phyloP scores from a whole-genome alignment of 2,113 vertebrate genomes.

The Cyphomyrus plagiostoma region DNA sequence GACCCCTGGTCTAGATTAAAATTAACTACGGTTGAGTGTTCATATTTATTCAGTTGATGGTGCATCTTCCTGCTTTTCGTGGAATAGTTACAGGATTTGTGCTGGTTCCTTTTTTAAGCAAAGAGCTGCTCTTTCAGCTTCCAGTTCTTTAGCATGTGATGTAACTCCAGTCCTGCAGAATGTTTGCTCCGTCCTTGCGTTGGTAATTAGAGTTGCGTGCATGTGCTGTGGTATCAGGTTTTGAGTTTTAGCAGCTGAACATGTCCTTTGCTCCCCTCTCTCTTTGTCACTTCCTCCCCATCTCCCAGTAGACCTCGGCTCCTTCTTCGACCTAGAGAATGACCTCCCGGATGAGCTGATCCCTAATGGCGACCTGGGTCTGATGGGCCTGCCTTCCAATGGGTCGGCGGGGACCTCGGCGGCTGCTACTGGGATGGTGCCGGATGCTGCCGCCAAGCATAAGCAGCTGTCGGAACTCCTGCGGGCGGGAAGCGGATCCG shows the following conservation, averaged over 20 bases:
- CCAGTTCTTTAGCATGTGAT: neutral
- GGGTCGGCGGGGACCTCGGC: constrained; percentile 43
- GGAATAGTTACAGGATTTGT: neutral
- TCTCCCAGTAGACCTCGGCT: constrained; percentile 75
- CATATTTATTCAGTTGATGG: neutral
- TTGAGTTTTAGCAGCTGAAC: neutral
- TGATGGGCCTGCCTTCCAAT: constrained; percentile 69
- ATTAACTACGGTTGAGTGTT: neutral
- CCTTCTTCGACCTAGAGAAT: constrained; percentile 93
- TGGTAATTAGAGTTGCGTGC: neutral
- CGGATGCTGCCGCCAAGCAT: constrained; percentile 92
- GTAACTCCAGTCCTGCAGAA: neutral
- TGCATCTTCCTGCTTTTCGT: neutral
- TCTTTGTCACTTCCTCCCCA: neutral
- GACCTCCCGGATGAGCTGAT: constrained; percentile 97
- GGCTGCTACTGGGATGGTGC: constrained; percentile 68
- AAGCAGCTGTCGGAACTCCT: constrained; percentile 94
- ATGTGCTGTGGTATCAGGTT: neutral
- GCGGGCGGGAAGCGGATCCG: constrained; percentile 75
- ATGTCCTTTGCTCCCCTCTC: neutral
- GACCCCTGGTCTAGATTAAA: neutral
- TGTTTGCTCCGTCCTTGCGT: neutral
- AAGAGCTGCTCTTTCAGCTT: neutral
- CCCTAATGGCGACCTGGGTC: constrained; percentile 80
- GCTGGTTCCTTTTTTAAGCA: neutral